Percentiles rank a stretch among this genome's conserved stretches.
Evolutionary conservation across 2,888 invertebrate genomes (phyloP).

Genomic region (Drosophila demipolita): DNA sequence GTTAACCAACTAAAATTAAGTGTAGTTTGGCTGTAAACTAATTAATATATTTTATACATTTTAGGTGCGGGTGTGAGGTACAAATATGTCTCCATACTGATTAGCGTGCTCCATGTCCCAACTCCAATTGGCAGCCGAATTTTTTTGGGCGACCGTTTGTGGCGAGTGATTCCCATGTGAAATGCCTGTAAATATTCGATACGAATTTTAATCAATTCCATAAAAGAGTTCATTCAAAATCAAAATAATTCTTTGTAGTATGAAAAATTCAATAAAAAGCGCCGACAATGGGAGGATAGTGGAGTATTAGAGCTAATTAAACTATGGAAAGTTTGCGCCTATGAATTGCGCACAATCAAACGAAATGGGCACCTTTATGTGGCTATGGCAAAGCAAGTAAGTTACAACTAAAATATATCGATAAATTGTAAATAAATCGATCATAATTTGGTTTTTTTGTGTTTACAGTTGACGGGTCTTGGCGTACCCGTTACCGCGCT

Average conservation of each 20-base stretch:
- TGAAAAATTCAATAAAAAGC: conserved; percentile 85
- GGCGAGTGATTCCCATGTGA: conserved; percentile 83
- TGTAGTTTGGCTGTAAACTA: not conserved
- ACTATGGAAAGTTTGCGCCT: conserved; percentile 85
- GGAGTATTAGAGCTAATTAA: conserved; percentile 84
- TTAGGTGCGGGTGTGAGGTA: conserved; percentile 49
- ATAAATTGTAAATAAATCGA: not conserved
- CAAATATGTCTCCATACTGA: conserved; percentile 59
- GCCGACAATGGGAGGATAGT: conserved; percentile 85
- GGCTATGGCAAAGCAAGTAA: conserved; percentile 84
- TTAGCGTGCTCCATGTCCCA: conserved; percentile 70
- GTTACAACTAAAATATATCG: conserved; percentile 3
- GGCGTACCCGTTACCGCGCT: conserved; percentile 84
- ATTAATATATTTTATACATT: not conserved
- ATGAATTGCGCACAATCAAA: conserved; percentile 84
- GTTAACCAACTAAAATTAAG: no score
- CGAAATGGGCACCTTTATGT: conserved; percentile 85
- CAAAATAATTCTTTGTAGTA: conserved; percentile 57
- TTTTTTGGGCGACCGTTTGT: conserved; percentile 79
- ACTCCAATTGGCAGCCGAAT: conserved; percentile 63
- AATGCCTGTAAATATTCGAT: conserved; percentile 81
- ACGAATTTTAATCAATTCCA: not conserved
- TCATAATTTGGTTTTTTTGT: not conserved
- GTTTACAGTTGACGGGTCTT: conserved; percentile 81
- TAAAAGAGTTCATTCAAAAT: not conserved